These are phyloP conservation scores for Rhinichthys osculus DNA, from an alignment of 2,797 vertebrate genomes.

Conservation along the genomic window DNA sequence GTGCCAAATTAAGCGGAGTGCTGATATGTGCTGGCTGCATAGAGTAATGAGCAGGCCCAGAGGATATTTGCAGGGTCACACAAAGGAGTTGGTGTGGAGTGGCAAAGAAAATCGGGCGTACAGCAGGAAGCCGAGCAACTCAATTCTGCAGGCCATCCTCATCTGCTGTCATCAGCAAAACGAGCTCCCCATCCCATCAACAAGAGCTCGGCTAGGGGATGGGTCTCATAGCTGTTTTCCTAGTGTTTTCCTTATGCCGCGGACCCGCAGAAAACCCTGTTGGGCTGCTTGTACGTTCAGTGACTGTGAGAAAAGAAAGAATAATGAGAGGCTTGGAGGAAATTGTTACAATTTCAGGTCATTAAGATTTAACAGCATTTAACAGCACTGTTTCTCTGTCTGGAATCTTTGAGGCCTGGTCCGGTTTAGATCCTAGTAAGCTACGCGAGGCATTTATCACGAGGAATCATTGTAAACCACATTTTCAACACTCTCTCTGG, in stretches of 20 bases:
- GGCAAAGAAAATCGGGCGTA: slow-evolving; percentile 76
- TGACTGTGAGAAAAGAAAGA: slow-evolving; percentile 47
- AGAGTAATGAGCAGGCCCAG: slow-evolving; percentile 82
- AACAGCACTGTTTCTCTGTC: slow-evolving; percentile 57
- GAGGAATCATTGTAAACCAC: slow-evolving; percentile 74
- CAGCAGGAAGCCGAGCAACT: slow-evolving; percentile 73
- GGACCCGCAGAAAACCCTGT: slow-evolving; percentile 23
- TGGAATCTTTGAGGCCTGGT: slow-evolving; percentile 71
- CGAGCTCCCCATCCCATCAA: slow-evolving; percentile 60
- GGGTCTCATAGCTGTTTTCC: slow-evolving; percentile 17
- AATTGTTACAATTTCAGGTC: slow-evolving; percentile 72
- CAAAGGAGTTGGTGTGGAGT: slow-evolving; percentile 76
- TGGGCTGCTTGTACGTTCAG: slow-evolving; percentile 26
- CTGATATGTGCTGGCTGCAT: slow-evolving; percentile 72
- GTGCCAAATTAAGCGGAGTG: slow-evolving; percentile 80
- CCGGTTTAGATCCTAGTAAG: slow-evolving; percentile 73
- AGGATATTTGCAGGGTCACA: slow-evolving; percentile 85
- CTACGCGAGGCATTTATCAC: slow-evolving; percentile 75
- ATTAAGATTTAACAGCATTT: slow-evolving; percentile 71
- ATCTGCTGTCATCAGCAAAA: slow-evolving; percentile 69
- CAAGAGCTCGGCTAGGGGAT: slow-evolving; percentile 49
- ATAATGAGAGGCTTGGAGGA: slow-evolving; percentile 67
- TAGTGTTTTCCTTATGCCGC: slow-evolving; percentile 53
- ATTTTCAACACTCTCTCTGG: slow-evolving; percentile 57
- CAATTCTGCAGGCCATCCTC: slow-evolving; percentile 76